Percentiles rank a stretch among this genome's conserved stretches.
Conservation (phyloP, 2,888 invertebrate genomes). For the Drosophila prolongata region DNA sequence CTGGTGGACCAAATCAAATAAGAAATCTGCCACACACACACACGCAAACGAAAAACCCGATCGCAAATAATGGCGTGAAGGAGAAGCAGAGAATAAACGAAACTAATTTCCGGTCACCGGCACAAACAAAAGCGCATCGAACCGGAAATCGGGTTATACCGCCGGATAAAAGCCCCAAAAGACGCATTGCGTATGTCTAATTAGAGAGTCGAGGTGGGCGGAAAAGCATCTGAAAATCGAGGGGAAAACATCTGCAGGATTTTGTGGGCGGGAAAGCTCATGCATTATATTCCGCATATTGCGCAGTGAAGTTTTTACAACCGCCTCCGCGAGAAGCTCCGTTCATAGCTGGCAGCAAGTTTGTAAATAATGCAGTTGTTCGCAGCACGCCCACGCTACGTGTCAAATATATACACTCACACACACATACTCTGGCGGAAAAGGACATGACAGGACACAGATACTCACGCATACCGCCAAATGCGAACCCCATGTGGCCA, state of each 20-base stretch:
- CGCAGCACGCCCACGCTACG: slow-evolving; percentile 10
- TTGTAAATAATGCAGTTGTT: slow-evolving; percentile 45
- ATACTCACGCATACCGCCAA: background rate
- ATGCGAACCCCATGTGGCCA: slow-evolving; percentile 47
- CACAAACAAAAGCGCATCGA: slow-evolving; percentile 59
- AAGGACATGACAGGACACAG: background rate
- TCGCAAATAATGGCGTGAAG: slow-evolving; percentile 32
- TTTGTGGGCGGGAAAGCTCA: slow-evolving; percentile 15
- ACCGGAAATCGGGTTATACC: slow-evolving; percentile 75
- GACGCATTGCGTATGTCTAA: slow-evolving; percentile 61
- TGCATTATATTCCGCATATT: slow-evolving; percentile 24
- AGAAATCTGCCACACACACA: slow-evolving; percentile 1
- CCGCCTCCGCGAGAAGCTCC: slow-evolving; percentile 23
- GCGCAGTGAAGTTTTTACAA: slow-evolving; percentile 33
- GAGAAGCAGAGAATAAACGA: slow-evolving; percentile 61
- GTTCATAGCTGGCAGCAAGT: slow-evolving; percentile 34
- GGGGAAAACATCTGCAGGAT: background rate
- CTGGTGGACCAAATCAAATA: slow-evolving; percentile 22
- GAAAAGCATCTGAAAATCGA: background rate
- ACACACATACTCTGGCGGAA: background rate
- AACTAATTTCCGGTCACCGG: slow-evolving; percentile 76
- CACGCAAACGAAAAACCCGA: background rate
- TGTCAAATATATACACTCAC: background rate
- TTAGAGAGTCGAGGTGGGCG: slow-evolving; percentile 44
- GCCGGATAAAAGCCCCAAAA: slow-evolving; percentile 39